Percentiles rank a stretch among this genome's conserved stretches.
These are phyloP conservation scores for Sclerurus mexicanus DNA, from an alignment of 2,113 vertebrate genomes.

Conservation along the genomic window DNA sequence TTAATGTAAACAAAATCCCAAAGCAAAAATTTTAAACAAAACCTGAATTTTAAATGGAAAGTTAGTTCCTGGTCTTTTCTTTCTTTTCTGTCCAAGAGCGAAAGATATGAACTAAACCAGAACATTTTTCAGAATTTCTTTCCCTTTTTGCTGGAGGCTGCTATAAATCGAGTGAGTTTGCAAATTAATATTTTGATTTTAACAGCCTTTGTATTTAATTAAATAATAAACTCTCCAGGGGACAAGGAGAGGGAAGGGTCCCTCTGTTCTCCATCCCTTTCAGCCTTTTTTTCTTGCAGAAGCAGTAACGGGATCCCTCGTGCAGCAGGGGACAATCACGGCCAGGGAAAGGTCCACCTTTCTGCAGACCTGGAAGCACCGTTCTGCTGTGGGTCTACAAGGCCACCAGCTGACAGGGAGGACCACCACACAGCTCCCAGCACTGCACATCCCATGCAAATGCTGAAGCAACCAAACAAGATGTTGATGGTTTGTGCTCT, in stretches of 20 bases:
- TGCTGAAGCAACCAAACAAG: not conserved
- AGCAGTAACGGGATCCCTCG: not conserved
- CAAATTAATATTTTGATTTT: not conserved
- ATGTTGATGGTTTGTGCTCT: accelerated
- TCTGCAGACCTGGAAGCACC: accelerated
- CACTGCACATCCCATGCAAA: no score
- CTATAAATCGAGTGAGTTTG: not conserved
- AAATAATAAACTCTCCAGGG: not conserved
- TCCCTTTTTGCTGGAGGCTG: not conserved
- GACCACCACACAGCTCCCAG: not conserved
- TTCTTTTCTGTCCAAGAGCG: not conserved
- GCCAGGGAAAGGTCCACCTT: not conserved
- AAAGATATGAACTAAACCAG: not conserved
- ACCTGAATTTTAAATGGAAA: not conserved
- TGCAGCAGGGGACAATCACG: accelerated
- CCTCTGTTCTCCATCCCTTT: not conserved
- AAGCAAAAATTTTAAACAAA: not conserved
- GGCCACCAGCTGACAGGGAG: not conserved
- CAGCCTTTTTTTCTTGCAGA: not conserved
- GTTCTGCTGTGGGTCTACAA: accelerated
- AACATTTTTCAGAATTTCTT: not conserved
- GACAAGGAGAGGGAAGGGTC: not conserved
- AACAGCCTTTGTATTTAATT: not conserved
- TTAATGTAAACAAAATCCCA: not conserved
- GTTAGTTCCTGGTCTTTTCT: not conserved